A percentile compares a stretch with the other conserved stretches of the same genome.
phyloP scores from a whole-genome alignment of 2,797 vertebrate species.

The Diplodus sargus region DNA sequence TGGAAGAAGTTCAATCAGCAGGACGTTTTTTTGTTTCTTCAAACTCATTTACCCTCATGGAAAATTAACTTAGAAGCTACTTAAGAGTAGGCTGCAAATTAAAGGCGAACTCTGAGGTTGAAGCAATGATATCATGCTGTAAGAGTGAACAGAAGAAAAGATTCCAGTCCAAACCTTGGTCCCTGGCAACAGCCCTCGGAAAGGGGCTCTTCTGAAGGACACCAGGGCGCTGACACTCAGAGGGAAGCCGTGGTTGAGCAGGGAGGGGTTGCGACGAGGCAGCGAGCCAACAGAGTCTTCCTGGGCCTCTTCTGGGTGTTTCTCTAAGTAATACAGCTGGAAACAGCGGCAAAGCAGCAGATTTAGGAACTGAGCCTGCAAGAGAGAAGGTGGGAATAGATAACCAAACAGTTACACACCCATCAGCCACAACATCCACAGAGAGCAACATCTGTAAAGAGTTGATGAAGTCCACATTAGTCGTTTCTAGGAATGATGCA shows the following conservation, averaged over 20 bases:
- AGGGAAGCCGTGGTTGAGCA: slow-evolving; percentile 91
- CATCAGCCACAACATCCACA: no score
- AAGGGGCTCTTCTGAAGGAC: slow-evolving; percentile 92
- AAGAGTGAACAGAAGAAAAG: neutral
- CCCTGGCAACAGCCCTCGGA: slow-evolving; percentile 77
- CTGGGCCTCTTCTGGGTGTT: slow-evolving; percentile 89
- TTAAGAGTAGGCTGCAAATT: neutral
- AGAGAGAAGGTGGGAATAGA: neutral
- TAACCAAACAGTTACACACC: neutral
- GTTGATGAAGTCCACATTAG: no score
- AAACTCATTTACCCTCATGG: neutral
- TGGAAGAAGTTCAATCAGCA: neutral
- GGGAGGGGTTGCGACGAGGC: slow-evolving; percentile 77
- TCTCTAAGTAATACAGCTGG: slow-evolving; percentile 91
- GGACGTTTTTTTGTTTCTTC: neutral
- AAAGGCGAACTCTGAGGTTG: neutral
- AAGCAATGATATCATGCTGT: neutral
- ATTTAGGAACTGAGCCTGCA: slow-evolving; percentile 92
- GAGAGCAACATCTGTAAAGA: no score
- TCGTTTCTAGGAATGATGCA: no score
- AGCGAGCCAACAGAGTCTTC: slow-evolving; percentile 43
- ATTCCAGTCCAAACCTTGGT: slow-evolving; percentile 78
- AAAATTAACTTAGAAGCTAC: neutral
- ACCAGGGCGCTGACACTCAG: slow-evolving; percentile 94
- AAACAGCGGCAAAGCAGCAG: slow-evolving; percentile 95